Conservation (phyloP, 2,888 invertebrate genomes). For the Stictocephala bisonia region DNA sequence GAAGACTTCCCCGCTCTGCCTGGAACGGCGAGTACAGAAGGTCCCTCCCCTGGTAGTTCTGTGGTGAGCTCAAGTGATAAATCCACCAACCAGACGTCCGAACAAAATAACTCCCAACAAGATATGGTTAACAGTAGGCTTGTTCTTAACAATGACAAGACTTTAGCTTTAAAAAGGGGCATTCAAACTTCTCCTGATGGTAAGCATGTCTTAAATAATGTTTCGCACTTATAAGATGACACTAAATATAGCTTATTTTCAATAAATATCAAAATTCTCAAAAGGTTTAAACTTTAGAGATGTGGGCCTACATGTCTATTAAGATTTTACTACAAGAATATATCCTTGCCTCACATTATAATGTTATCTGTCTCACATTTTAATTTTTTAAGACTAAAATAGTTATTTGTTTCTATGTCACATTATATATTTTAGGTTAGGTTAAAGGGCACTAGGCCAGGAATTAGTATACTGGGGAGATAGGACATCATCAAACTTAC, state of each 20-base stretch:
- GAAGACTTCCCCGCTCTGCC: conserved; percentile 99
- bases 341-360: neutral
- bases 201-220: too few species aligned
- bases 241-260: neutral
- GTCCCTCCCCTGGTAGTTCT: conserved; percentile 73
- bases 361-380: too few species aligned
- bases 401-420: too few species aligned
- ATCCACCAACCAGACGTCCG: conserved; percentile 50
- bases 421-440: too few species aligned
- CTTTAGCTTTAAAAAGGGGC: conserved; percentile 74
- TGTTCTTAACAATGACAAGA: conserved; percentile 61
- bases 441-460: too few species aligned
- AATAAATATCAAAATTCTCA: neutral
- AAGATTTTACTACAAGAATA: neutral
- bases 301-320: too few species aligned
- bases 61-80: conserved; percentile 55
- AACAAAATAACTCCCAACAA: conserved; percentile 59
- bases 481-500: too few species aligned
- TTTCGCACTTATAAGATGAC: too few species aligned
- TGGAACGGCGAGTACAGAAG: conserved; percentile 80
- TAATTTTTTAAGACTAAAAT: too few species aligned
- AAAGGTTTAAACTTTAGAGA: too few species aligned
- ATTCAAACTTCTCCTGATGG: conserved; percentile 97
- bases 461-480: too few species aligned
- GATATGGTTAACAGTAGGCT: conserved; percentile 42